Evolutionary conservation across 2,888 invertebrate genomes (phyloP), one percentile per base, ranked within the genome.

Genomic region (Malthinus flaveolus): DNA sequence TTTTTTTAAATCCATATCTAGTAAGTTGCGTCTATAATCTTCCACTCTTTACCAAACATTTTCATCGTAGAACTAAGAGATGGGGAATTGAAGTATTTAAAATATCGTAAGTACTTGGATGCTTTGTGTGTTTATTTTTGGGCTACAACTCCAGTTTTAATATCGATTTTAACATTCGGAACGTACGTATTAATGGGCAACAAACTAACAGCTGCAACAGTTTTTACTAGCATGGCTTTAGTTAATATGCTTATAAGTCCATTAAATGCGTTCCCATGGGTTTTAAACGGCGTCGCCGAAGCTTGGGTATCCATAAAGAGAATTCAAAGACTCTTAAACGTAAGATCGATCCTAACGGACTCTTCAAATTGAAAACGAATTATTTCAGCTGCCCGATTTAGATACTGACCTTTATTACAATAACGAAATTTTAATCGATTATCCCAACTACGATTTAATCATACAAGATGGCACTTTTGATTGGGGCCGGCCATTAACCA

Each of bases 191-290:
- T 90, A n/a, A 74, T 92, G 66, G 89, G 94, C 58, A 83, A 90
- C 81, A 80, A 85, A 46, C 82, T 98, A 7, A 89, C 89, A 45
- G 95, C 97, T 1, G 90, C 96, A 13, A 94, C 90, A 53, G 95
- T 90, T 65, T 99, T 98, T 72, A 97, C 98, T 0, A 92, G 92
- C 64, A 88, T 99, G 66, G 95, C 98, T 0, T 81, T 99, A 52
- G 86, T 99, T 59, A 95, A 97, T 75, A 97, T 99, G 92, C 81
- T 99, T 59, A 97, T 98, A 68, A 87, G 89, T 50, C 98, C 98
- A 0, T 78, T 99, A 57, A 99, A 99, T 80, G 94, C 97, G 0
- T 96, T 98, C 78, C 98, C 98, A 0, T 99, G 98, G 97, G 97
- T 98, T 2, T 80, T 99, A 12, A 98, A 97, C 78, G 98, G 97